Percentiles rank a stretch among this genome's conserved stretches.
phyloP scores from a whole-genome alignment of 2,113 vertebrate genomes.

The Acrocephalus arundinaceus region DNA sequence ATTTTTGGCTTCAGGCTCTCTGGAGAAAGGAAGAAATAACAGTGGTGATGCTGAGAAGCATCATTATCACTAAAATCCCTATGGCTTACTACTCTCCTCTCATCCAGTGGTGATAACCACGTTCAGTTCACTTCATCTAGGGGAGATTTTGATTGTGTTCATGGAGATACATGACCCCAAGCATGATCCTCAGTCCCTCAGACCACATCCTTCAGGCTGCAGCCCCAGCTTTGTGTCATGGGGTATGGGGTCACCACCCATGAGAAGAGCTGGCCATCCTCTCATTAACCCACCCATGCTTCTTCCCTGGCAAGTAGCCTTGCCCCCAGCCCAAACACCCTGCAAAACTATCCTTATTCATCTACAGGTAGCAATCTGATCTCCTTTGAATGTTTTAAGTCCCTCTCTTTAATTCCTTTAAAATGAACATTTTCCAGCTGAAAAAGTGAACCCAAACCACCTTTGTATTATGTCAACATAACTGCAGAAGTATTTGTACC shows the following conservation, averaged over 20 bases:
- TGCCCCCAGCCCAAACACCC: neutral
- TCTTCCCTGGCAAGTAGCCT: neutral
- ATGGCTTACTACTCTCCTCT: neutral
- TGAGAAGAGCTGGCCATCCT: neutral
- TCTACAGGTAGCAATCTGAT: neutral
- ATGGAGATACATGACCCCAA: neutral
- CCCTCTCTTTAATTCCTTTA: neutral
- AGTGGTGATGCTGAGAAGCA: neutral
- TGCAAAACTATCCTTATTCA: neutral
- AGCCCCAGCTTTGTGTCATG: neutral
- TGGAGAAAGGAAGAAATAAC: neutral
- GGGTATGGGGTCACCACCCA: neutral
- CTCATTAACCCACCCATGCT: neutral
- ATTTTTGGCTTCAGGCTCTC: neutral
- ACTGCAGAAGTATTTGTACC: neutral
- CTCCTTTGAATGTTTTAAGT: neutral
- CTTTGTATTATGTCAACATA: neutral
- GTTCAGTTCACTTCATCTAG: neutral
- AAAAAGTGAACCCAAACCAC: neutral
- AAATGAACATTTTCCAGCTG: neutral
- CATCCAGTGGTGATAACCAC: neutral
- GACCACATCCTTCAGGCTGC: neutral
- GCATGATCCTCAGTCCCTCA: rapidly evolving
- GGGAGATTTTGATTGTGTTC: neutral
- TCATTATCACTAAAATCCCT: neutral